These are phyloP conservation scores for Drosophila orosa DNA, from an alignment of 1,140 invertebrate genomes.

Conservation along the genomic window DNA sequence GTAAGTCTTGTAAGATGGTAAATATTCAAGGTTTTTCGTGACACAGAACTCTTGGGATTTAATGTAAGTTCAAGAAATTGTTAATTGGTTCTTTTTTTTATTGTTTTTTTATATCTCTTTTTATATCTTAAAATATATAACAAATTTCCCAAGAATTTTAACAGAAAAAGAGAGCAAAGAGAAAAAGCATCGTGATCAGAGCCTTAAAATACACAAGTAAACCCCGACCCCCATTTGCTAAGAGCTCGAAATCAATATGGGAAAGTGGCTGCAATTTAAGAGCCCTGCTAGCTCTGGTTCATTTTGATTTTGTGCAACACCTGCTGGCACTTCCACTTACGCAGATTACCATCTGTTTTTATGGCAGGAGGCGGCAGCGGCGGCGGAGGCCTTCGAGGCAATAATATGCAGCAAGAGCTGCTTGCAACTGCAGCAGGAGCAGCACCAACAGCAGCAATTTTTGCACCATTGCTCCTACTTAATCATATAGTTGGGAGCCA, in stretches of 20 bases:
- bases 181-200: background rate
- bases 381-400: slow-evolving; percentile 13
- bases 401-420: slow-evolving; percentile 11
- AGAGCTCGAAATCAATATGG: slow-evolving; percentile 17
- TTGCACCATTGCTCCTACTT: slow-evolving; percentile 23
- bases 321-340: slow-evolving; percentile 73
- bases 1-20: background rate
- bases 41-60: too few species aligned
- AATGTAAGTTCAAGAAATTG: too few species aligned
- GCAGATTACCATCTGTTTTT: slow-evolving; percentile 74
- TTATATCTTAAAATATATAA: too few species aligned
- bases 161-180: too few species aligned
- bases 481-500: slow-evolving; percentile 42
- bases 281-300: slow-evolving; percentile 1
- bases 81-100: too few species aligned
- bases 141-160: too few species aligned
- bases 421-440: slow-evolving; percentile 26
- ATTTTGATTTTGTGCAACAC: slow-evolving; percentile 43
- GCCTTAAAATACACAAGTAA: background rate
- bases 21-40: too few species aligned
- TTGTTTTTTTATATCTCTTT: too few species aligned
- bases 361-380: slow-evolving; percentile 39
- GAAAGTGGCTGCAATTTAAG: slow-evolving; percentile 22
- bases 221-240: too few species aligned
- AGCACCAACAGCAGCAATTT: slow-evolving; percentile 15